These are phyloP conservation scores for Upupa epops DNA, from an alignment of 2,113 vertebrate species.

Conservation along the genomic window DNA sequence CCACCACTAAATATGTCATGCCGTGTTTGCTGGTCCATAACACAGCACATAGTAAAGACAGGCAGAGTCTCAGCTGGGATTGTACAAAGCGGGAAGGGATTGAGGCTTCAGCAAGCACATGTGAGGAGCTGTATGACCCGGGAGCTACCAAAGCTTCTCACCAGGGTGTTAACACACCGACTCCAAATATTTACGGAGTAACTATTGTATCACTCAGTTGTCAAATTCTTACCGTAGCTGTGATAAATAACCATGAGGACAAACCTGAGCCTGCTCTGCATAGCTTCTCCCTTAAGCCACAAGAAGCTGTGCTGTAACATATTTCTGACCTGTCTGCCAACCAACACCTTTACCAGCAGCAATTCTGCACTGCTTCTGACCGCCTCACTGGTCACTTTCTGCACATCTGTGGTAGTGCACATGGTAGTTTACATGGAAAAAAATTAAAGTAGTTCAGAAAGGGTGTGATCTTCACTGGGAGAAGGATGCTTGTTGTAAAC, in stretches of 20 bases:
- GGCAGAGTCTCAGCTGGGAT: neutral
- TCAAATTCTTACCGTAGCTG: neutral
- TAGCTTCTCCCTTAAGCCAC: neutral
- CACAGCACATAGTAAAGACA: neutral
- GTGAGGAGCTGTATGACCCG: neutral
- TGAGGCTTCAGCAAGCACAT: neutral
- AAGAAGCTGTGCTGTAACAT: neutral
- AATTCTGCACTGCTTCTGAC: neutral
- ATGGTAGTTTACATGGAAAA: neutral
- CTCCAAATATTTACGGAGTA: constrained; percentile 3
- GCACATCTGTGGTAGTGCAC: neutral
- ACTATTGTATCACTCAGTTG: neutral
- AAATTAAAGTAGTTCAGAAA: neutral
- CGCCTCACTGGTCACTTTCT: neutral
- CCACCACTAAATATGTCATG: neutral
- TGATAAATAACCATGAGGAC: neutral
- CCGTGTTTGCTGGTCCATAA: neutral
- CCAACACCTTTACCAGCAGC: neutral
- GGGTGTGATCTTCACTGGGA: neutral
- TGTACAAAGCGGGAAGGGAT: neutral
- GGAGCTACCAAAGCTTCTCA: neutral
- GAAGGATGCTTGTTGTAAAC: fast-evolving
- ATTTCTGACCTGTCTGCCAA: neutral
- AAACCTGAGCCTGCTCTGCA: neutral
- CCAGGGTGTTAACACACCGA: neutral